Base-by-base conservation (phyloP, 30 jellyfish, hydroid and myxozoan species). In the Turritopsis rubra region DNA sequence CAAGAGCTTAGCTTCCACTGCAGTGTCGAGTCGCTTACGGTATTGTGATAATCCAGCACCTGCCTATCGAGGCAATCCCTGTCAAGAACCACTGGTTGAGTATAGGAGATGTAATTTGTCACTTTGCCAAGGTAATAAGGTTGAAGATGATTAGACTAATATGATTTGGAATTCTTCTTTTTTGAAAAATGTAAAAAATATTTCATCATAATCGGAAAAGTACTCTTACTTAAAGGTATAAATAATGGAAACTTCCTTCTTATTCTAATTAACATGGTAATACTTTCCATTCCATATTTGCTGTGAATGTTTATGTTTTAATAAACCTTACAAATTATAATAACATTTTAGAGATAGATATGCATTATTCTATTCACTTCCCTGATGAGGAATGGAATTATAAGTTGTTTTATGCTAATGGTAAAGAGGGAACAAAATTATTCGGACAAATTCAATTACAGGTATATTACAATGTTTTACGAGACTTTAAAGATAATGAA, bases 341-440 rank as follows among this genome's bases (percentile, higher is more conserved):
- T 41, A 13, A 41, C n/a, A 18, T 60, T 68, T 68, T 68, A 68
- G 77, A 23, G 23, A 68, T 68, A n/a, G 30, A 68, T 1, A 68
- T 68, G 77, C 19, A n/a, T 68, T 68, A 68, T 27, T n/a, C 77
- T n/a, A n/a, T 68, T 19, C 77, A 68, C 21, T 68, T 68, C 19
- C 77, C 77, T 68, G 21, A 68, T 68, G 77, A 68, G 19, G 77
- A 68, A 68, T 68, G 77, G 77, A 8, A 68, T 68, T 68, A 68
- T 27, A 68, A 68, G 30, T 22, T 68, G 30, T 23, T 68, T 19
- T 68, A 68, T 27, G 30, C 16, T 7, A 68, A 68, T 68, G 31
- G 77, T 7, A 22, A 23, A 68, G 77, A 68, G 30, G 77, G 31
- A 27, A 0, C 28, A 68, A 27, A 68, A 13, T 41, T 41, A 41